Base-by-base conservation (phyloP, 2,113 vertebrate species). In the Bubo bubo region DNA sequence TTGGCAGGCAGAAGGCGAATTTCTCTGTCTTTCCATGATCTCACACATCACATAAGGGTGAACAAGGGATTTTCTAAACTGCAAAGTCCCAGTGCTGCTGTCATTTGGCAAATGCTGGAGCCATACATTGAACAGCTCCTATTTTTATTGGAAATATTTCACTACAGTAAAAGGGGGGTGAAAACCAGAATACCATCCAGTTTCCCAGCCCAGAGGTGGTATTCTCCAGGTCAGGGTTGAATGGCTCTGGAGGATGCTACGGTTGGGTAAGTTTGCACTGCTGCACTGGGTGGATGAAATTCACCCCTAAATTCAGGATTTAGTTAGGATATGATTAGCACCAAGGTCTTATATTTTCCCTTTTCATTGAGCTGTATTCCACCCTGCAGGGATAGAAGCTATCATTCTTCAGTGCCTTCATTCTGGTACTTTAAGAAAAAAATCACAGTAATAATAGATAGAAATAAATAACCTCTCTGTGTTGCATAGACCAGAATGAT, bases 11-110 rank as follows among this genome's bases (percentile, higher is more conserved):
- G 92, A 83, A 94, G 81, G 77, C 15, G 12, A 85, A 95, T 96
- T 97, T 77, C 96, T 92, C 81, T 96, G 85, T 67, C 91, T 96
- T 97, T 97, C 96, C 95, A 96, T 97, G 96, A 97, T 91, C 95
- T 97, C 97, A 97, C 95, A 90, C 89, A 67, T 91, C 63, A 27
- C 89, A 83, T 83, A 83, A 96, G 94, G 87, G 94, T 94, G 94
- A 97, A 96, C 71, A 77, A 93, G 94, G 84, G 92, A 90, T 95
- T 96, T 94, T 86, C 96, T 94, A 76, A 94, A 87, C 87, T 73
- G 87, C 72, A 30, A 88, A 92, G 72, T 94, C 96, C 94, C 94
- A 86, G 63, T 30, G 93, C 91, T 95, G 89, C 91, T 93, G 91
- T 95, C 91, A 95, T 94, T 93, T 5, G 7, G 71, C 55, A 62